Evolutionary conservation across 2,113 vertebrate species (phyloP).

Genomic region (Xenopus borealis): DNA sequence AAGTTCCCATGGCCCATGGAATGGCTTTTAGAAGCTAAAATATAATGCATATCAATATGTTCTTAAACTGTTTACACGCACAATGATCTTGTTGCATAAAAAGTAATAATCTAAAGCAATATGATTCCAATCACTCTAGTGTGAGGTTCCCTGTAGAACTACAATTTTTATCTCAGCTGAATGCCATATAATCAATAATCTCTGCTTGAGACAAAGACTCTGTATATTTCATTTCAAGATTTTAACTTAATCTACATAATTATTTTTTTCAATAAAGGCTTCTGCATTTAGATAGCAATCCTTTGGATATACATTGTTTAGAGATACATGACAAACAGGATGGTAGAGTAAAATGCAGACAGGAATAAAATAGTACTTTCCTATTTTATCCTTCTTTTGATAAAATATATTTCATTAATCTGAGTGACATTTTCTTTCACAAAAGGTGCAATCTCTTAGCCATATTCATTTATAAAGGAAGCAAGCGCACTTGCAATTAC

Average conservation of each 20-base stretch:
- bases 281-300: not conserved
- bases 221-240: slow-evolving; percentile 17
- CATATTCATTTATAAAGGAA: slow-evolving; percentile 22
- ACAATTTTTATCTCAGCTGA: slow-evolving; percentile 14
- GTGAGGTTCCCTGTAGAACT: slow-evolving; percentile 14
- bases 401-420: slow-evolving; percentile 1
- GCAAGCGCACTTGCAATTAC: slow-evolving; percentile 33
- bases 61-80: not conserved
- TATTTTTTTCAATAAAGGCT: slow-evolving; percentile 5
- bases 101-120: slow-evolving; percentile 23
- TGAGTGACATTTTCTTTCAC: slow-evolving; percentile 20
- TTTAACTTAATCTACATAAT: slow-evolving; percentile 3
- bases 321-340: not conserved
- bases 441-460: slow-evolving; percentile 18
- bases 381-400: not conserved
- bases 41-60: too few species aligned
- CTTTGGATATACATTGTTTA: not conserved
- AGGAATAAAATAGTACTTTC: not conserved
- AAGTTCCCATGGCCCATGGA: too few species aligned
- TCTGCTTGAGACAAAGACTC: slow-evolving; percentile 13
- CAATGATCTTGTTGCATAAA: slow-evolving; percentile 4
- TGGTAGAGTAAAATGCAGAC: not conserved
- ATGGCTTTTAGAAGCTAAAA: too few species aligned
- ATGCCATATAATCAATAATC: slow-evolving; percentile 31
- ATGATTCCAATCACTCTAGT: slow-evolving; percentile 5